Conservation (phyloP, 1,140 invertebrate species). For the Scaptomyza graminum region DNA sequence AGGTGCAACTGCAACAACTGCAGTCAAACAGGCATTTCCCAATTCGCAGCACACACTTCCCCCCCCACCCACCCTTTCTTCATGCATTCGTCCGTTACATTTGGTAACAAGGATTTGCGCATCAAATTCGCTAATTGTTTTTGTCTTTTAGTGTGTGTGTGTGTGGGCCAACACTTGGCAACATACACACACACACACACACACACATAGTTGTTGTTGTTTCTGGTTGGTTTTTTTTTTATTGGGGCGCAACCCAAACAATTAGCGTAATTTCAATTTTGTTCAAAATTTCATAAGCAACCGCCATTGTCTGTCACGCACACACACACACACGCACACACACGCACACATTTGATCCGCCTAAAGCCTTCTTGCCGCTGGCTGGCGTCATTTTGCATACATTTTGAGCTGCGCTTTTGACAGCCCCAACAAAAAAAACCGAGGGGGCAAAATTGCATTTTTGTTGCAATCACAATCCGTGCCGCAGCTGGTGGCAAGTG, state of each 20-base stretch:
- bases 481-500: no score
- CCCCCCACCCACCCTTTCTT: not conserved
- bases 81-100: slow-evolving; percentile 27
- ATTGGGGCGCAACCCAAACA: slow-evolving; percentile 62
- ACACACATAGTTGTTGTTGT: not conserved
- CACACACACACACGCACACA: slow-evolving; percentile 12
- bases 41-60: slow-evolving; percentile 4
- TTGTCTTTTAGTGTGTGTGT: slow-evolving; percentile 49
- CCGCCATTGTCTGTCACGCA: slow-evolving; percentile 36
- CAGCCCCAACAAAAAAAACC: slow-evolving; percentile 32
- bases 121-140: slow-evolving; percentile 82
- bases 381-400: slow-evolving; percentile 53
- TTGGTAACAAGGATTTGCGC: slow-evolving; percentile 73
- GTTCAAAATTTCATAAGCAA: slow-evolving; percentile 83
- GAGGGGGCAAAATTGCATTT: slow-evolving; percentile 2
- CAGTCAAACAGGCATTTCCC: slow-evolving; percentile 3
- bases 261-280: slow-evolving; percentile 84
- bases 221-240: slow-evolving; percentile 1
- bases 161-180: slow-evolving; percentile 17
- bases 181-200: not conserved
- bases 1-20: slow-evolving; percentile 49
- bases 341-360: not conserved
- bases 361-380: slow-evolving; percentile 4
- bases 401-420: slow-evolving; percentile 67
- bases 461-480: not conserved